A percentile compares a stretch with the other conserved stretches of the same genome.
phyloP scores from a whole-genome alignment of 2,113 vertebrate species.

The Sprattus sprattus region DNA sequence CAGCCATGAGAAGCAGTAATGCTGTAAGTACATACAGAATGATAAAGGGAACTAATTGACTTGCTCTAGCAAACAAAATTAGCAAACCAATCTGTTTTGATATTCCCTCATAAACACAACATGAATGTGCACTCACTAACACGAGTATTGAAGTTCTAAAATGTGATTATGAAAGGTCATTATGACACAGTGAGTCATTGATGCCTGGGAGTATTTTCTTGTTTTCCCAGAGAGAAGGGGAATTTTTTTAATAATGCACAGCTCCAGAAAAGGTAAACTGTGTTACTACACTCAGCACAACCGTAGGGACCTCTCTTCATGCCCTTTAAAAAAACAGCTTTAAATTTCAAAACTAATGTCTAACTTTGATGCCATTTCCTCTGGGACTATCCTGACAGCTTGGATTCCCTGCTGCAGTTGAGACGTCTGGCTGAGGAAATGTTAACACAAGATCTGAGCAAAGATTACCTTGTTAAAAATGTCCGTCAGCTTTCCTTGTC shows the following conservation, averaged over 20 bases:
- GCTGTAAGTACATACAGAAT: background rate
- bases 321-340: background rate
- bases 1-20: background rate
- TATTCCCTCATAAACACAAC: background rate
- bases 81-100: background rate
- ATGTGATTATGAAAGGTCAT: background rate
- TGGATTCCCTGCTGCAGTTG: background rate
- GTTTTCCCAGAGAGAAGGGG: background rate
- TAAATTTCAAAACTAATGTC: background rate
- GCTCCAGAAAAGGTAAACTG: background rate
- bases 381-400: conserved; percentile 1
- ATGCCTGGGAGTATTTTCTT: background rate
- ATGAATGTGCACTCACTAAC: background rate
- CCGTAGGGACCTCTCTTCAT: background rate
- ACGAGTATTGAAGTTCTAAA: background rate
- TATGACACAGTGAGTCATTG: background rate
- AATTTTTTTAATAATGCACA: background rate
- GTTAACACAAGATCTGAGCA: conserved; percentile 3
- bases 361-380: background rate
- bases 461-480: conserved; percentile 6
- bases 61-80: background rate
- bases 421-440: background rate
- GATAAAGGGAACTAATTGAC: background rate
- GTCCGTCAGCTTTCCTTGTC: background rate
- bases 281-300: background rate